Conservation (phyloP, 2,113 vertebrate genomes). For the Pycnonotus jocosus region DNA sequence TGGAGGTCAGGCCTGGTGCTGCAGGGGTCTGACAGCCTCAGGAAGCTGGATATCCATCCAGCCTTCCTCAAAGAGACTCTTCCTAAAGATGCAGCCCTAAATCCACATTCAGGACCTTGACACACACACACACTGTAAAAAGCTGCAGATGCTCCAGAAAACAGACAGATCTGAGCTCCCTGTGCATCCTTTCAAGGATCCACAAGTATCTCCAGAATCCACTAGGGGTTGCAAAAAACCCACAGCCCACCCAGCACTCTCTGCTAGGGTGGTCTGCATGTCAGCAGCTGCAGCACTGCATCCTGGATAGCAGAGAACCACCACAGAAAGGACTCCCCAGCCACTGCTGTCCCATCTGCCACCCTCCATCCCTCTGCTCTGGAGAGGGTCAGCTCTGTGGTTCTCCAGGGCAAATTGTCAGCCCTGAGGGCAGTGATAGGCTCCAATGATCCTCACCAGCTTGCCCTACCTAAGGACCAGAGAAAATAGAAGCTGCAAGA, state of each 20-base stretch:
- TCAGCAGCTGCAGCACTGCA: not conserved
- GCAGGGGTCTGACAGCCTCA: not conserved
- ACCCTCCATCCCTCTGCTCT: not conserved
- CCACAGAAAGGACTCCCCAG: not conserved
- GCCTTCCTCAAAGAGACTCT: not conserved
- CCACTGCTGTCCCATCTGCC: not conserved
- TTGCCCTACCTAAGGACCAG: not conserved
- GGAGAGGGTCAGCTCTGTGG: not conserved
- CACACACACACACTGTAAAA: not conserved
- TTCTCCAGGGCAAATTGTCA: not conserved
- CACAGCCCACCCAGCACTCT: slow-evolving; percentile 16
- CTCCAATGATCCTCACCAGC: not conserved
- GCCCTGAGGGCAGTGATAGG: not conserved
- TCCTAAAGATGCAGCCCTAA: not conserved
- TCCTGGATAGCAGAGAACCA: not conserved
- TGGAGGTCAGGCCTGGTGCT: not conserved
- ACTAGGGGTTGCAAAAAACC: not conserved
- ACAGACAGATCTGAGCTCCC: not conserved
- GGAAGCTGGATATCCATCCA: not conserved
- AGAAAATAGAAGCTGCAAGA: not conserved
- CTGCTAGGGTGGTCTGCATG: not conserved
- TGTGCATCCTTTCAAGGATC: not conserved
- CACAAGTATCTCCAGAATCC: not conserved
- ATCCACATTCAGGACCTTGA: not conserved
- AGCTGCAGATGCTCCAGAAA: not conserved